phyloP scores from a whole-genome alignment of 2,797 vertebrate genomes.

The Zenarchopterus dispar region DNA sequence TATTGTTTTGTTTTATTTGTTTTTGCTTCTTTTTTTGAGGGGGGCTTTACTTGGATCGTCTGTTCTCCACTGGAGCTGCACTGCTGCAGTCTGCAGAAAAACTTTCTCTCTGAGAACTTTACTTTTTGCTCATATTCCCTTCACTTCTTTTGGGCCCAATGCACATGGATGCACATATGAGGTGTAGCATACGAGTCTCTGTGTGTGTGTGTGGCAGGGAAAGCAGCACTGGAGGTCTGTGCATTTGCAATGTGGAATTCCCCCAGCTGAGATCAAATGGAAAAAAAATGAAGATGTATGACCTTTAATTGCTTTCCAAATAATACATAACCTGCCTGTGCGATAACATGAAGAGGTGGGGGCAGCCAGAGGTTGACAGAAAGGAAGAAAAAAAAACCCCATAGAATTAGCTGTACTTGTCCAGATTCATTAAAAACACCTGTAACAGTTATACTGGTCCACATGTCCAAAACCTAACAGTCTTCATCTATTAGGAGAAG shows the following conservation, averaged over 20 bases:
- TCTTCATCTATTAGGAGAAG: no score
- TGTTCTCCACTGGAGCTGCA: slow-evolving; percentile 51
- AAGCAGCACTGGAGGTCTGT: slow-evolving; percentile 75
- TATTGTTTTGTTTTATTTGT: slow-evolving; percentile 50
- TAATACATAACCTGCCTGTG: slow-evolving; percentile 79
- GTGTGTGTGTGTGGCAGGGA: slow-evolving; percentile 17
- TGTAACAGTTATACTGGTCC: no score
- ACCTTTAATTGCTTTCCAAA: slow-evolving; percentile 76
- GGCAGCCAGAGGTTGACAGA: slow-evolving; percentile 49
- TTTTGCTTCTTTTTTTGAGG: slow-evolving; percentile 13
- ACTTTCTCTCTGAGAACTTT: slow-evolving; percentile 37
- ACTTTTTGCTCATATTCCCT: slow-evolving; percentile 23
- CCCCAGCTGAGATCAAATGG: slow-evolving; percentile 82
- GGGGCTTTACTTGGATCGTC: slow-evolving; percentile 1
- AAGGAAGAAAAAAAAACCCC: slow-evolving; percentile 30
- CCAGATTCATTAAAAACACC: slow-evolving; percentile 10
- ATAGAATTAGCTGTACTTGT: slow-evolving; percentile 18
- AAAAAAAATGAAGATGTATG: slow-evolving; percentile 66
- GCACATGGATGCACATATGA: not conserved
- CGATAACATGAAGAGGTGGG: slow-evolving; percentile 41
- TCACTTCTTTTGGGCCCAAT: slow-evolving; percentile 21
- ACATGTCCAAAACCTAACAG: no score
- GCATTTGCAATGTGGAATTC: slow-evolving; percentile 89
- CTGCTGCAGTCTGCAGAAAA: slow-evolving; percentile 67
- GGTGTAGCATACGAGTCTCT: slow-evolving; percentile 15